Conservation (phyloP, 2,797 vertebrate species). For the Microchirus variegatus region DNA sequence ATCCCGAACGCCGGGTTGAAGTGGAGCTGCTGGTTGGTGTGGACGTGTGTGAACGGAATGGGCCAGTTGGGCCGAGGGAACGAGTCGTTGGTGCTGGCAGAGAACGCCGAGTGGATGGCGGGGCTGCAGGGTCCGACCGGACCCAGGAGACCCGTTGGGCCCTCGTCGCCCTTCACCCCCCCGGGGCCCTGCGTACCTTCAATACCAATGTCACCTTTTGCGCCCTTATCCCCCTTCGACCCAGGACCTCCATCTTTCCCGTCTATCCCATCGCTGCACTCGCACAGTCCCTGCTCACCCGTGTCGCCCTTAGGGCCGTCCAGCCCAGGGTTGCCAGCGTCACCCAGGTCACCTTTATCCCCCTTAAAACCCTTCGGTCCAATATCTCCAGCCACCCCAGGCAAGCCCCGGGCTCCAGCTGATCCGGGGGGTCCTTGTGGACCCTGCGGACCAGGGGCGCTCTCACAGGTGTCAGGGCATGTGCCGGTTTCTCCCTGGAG, state of each 20-base stretch:
- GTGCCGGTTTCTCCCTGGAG: conserved; percentile 68
- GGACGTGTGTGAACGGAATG: conserved; percentile 59
- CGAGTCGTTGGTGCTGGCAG: conserved; percentile 37
- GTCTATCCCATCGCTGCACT: conserved; percentile 68
- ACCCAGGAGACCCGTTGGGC: conserved; percentile 64
- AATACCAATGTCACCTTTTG: conserved; percentile 56
- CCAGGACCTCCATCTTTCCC: conserved; percentile 64
- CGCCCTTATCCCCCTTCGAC: conserved; percentile 64
- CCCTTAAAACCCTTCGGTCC: conserved; percentile 69
- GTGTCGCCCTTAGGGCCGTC: conserved; percentile 67
- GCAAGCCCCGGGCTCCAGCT: conserved; percentile 66
- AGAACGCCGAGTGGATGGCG: conserved; percentile 75
- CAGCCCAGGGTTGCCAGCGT: conserved; percentile 48
- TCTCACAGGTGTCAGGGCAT: conserved; percentile 68
- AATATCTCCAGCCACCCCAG: conserved; percentile 55
- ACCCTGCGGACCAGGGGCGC: conserved; percentile 58
- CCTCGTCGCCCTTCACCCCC: conserved; percentile 64
- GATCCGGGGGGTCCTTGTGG: conserved; percentile 64
- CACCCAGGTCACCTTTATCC: conserved; percentile 67
- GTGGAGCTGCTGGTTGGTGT: conserved; percentile 60
- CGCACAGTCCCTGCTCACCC: conserved; percentile 67
- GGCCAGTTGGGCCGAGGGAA: conserved; percentile 53
- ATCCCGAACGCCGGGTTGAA: conserved; percentile 39
- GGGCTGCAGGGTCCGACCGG: conserved; percentile 73
- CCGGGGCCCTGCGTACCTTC: conserved; percentile 53